A percentile compares a stretch with the other conserved stretches of the same genome.
Evolutionary conservation across 2,113 vertebrate genomes (phyloP).

Genomic region (Saccopteryx bilineata): DNA sequence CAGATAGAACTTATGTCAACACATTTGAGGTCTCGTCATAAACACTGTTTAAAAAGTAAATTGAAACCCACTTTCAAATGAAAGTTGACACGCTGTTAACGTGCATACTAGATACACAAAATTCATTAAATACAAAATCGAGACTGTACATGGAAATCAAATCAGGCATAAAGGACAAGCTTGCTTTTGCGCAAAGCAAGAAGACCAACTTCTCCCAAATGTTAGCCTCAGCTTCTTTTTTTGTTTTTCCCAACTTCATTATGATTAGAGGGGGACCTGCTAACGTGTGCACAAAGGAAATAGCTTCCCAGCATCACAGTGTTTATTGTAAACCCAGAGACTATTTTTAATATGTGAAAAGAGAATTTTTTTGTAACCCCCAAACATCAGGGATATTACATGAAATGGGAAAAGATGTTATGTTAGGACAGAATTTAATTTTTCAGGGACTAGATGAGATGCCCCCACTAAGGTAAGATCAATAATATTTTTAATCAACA

Average conservation of each 20-base stretch:
- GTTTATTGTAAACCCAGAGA: conserved; percentile 92
- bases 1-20: conserved; percentile 87
- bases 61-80: conserved; percentile 90
- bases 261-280: conserved; percentile 74
- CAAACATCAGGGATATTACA: conserved; percentile 81
- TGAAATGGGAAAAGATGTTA: conserved; percentile 73
- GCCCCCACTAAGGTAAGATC: conserved; percentile 80
- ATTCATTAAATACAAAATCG: conserved; percentile 91
- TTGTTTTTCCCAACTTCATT: conserved; percentile 74
- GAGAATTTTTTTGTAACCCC: conserved; percentile 64
- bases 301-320: conserved; percentile 90
- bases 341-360: conserved; percentile 87
- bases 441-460: conserved; percentile 76
- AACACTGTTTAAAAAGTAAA: conserved; percentile 90
- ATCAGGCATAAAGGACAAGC: conserved; percentile 88
- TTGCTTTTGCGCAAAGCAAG: conserved; percentile 87
- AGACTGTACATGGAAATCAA: conserved; percentile 89
- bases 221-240: conserved; percentile 84
- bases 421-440: conserved; percentile 77
- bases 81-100: conserved; percentile 91
- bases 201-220: conserved; percentile 87
- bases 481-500: conserved; percentile 84
- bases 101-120: conserved; percentile 91
- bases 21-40: conserved; percentile 88
- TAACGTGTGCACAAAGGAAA: conserved; percentile 86